phyloP scores from a whole-genome alignment of 2,113 vertebrate species.

The Aix galericulata region DNA sequence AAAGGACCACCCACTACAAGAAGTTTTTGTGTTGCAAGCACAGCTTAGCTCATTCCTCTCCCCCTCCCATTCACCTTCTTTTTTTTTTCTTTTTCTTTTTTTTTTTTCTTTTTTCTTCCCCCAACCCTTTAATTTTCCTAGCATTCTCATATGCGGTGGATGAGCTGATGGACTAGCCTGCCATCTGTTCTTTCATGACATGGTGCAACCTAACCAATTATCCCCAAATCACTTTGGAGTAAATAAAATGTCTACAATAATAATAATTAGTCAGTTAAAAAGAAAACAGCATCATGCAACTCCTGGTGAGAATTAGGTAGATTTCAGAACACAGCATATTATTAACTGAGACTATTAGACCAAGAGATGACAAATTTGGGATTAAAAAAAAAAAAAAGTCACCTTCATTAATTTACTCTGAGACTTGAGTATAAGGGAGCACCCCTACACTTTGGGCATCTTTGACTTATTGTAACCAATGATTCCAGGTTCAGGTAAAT shows the following conservation, averaged over 20 bases:
- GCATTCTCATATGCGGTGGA: constrained; percentile 36
- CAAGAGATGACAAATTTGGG: neutral
- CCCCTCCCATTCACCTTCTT: constrained; percentile 71
- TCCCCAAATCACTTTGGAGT: constrained; percentile 62
- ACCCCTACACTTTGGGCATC: neutral
- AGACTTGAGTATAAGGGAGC: neutral
- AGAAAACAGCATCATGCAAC: constrained; percentile 59
- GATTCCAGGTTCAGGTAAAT: neutral
- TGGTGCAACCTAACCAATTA: constrained; percentile 88
- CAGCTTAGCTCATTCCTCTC: constrained; percentile 71
- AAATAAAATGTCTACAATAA: constrained; percentile 74
- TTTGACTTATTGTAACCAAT: neutral
- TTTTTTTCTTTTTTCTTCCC: accelerated
- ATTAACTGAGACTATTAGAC: neutral
- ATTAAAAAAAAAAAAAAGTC: neutral
- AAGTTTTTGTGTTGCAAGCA: constrained; percentile 87
- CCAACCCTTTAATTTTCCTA: constrained; percentile 65
- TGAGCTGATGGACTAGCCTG: constrained; percentile 47
- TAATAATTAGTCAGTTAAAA: constrained; percentile 72
- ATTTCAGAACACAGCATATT: constrained; percentile 41
- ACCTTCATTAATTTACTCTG: constrained; percentile 6
- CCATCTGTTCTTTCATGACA: constrained; percentile 89
- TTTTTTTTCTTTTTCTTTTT: constrained; percentile 56
- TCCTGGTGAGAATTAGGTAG: constrained; percentile 44
- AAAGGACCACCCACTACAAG: constrained; percentile 91